phyloP scores from a whole-genome alignment of 2,113 vertebrate species.

The Callopanchax toddi region DNA sequence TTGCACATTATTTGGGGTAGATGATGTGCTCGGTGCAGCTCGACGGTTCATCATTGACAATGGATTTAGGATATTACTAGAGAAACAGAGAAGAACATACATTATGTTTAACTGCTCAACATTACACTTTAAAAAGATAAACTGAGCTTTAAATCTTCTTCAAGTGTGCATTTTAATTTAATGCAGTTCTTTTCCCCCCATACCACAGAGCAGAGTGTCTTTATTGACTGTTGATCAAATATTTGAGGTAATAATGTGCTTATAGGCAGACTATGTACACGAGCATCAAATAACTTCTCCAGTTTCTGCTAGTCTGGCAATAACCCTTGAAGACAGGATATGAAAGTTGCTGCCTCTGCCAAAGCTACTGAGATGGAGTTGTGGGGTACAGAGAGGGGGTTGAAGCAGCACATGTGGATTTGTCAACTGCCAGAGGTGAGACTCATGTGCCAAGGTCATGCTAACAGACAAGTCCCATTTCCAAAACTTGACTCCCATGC shows the following conservation, averaged over 20 bases:
- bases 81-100: not conserved
- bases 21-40: slow-evolving; percentile 22
- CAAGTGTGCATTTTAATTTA: not conserved
- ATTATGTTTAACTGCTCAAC: not conserved
- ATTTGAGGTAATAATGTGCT: slow-evolving; percentile 52
- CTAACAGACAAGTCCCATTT: not conserved
- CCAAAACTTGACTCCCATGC: too few relatives aligned
- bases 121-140: slow-evolving; percentile 11
- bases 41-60: slow-evolving; percentile 46
- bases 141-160: slow-evolving; percentile 2
- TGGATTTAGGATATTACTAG: slow-evolving; percentile 8
- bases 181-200: slow-evolving; percentile 1
- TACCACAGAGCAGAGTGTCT: slow-evolving; percentile 11
- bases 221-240: slow-evolving; percentile 39
- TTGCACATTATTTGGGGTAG: slow-evolving; percentile 3
- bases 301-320: slow-evolving; percentile 75
- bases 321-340: slow-evolving; percentile 64
- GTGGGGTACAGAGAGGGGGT: slow-evolving; percentile 16
- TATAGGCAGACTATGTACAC: slow-evolving; percentile 32
- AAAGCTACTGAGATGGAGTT: slow-evolving; percentile 67
- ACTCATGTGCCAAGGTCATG: slow-evolving; percentile 54
- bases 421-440: slow-evolving; percentile 40
- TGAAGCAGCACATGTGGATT: slow-evolving; percentile 41
- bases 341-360: slow-evolving; percentile 56
- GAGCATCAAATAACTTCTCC: slow-evolving; percentile 63